Base-by-base conservation (phyloP, 2,888 invertebrate species). In the Eupithecia pulchellata region DNA sequence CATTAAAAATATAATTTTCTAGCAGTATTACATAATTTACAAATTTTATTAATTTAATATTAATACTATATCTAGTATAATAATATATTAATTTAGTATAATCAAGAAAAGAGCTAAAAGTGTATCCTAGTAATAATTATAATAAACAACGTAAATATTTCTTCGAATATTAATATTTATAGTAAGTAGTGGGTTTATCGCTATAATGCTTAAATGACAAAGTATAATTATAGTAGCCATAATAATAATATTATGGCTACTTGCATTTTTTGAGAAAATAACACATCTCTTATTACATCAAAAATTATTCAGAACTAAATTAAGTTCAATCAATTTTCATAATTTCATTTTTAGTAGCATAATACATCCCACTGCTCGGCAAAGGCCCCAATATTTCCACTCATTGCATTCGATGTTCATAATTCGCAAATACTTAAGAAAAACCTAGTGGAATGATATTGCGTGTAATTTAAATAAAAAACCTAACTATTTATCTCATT, bases 61-160 rank as follows among this genome's bases (percentile, higher is more conserved):
- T 71, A 52, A 32, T 47, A 47, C 47, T 27, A 64, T 61, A 57
- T 32, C 20, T 71, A 68, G 65, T 52, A 64, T 25, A 57, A 62
- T 65, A 32, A 25, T 47, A 29, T 68, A 71, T 65, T 64, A 62
- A 66, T 13, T 80, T 81, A 81, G 78, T 81, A 77, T 80, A 52
- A 72, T 69, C 67, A 80, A 78, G 75, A 84, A 89, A 77, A 60
- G 83, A 84, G 91, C 87, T 85, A 66, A 83, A 86, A 85, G 92
- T 92, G 92, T 93, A 92, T 91, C 78, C 73, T 90, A 92, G 92
- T 92, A 92, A 92, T 92, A 93, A 73, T 92, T 81, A 58, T 32
- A 32, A 84, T 79, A 84, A 87, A 86, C 73, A 81, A 77, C 62
- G 70, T 76, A 77, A 78, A 20, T 79, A 79, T 78, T 76, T 75